Conservation (phyloP, 2,113 vertebrate genomes). For the Siniperca chuatsi region DNA sequence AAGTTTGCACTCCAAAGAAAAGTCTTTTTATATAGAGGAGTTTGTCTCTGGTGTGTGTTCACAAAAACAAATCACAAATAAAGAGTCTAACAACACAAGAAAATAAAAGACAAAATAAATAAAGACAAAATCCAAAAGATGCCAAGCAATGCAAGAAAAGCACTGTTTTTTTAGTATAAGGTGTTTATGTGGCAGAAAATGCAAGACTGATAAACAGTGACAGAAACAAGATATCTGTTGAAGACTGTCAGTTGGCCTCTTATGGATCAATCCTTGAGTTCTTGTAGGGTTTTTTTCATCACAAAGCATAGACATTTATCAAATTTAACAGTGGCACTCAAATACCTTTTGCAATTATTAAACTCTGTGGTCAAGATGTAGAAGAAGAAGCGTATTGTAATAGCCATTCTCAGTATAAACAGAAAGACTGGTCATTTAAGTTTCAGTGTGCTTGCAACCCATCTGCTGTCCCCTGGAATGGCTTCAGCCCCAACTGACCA, state of each 20-base stretch:
- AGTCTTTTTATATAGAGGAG: constrained; percentile 22
- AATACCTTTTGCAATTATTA: constrained; percentile 22
- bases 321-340: neutral
- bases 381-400: constrained; percentile 9
- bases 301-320: neutral
- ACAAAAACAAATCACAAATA: neutral
- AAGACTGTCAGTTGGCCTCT: neutral
- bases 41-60: constrained; percentile 19
- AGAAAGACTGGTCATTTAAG: constrained; percentile 27
- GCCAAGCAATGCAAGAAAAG: neutral
- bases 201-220: neutral
- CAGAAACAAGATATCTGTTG: neutral
- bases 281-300: neutral
- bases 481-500: constrained; percentile 50
- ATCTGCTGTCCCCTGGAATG: constrained; percentile 53
- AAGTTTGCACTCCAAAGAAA: neutral
- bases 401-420: constrained; percentile 23
- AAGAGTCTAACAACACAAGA: neutral
- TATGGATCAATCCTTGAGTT: neutral
- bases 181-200: neutral
- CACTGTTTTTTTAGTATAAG: neutral
- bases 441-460: constrained; percentile 22
- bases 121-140: neutral
- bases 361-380: neutral
- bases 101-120: constrained; percentile 1